A percentile compares a stretch with the other conserved stretches of the same genome.
Conservation (phyloP, 1,140 invertebrate species). For the Scaptomyza hsui region DNA sequence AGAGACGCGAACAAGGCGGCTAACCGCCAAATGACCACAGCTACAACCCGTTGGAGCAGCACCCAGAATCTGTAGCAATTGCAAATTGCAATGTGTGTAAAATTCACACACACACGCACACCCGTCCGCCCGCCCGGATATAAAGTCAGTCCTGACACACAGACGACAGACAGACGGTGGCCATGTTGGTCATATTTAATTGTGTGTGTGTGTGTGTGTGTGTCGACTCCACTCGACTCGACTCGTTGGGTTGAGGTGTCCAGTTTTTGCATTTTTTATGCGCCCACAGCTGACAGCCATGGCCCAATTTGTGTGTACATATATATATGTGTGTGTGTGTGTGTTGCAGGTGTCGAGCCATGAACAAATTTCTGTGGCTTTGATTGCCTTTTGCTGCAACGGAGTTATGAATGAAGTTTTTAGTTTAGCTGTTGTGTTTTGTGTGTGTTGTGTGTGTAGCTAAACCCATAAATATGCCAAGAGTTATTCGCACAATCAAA, state of each 20-base stretch:
- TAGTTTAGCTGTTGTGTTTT: slow-evolving; percentile 71
- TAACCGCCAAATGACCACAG: slow-evolving; percentile 77
- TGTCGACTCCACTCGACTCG: slow-evolving; percentile 29
- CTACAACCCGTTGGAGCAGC: slow-evolving; percentile 11
- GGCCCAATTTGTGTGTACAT: slow-evolving; percentile 39
- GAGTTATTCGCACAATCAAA: slow-evolving; percentile 50
- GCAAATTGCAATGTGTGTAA: slow-evolving; percentile 75
- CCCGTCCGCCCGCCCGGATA: slow-evolving; percentile 48
- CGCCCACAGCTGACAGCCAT: slow-evolving; percentile 68
- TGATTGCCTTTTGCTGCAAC: slow-evolving; percentile 66
- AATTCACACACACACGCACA: slow-evolving; percentile 51
- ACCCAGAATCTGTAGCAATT: slow-evolving; percentile 13
- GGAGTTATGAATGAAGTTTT: slow-evolving; percentile 76
- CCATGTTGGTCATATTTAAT: slow-evolving; percentile 76
- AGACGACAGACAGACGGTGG: slow-evolving; percentile 38
- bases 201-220: slow-evolving; percentile 69
- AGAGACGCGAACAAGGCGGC: slow-evolving; percentile 71
- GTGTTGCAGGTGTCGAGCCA: slow-evolving; percentile 61
- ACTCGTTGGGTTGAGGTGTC: not conserved
- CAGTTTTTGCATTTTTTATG: slow-evolving; percentile 73
- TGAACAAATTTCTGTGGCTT: slow-evolving; percentile 72
- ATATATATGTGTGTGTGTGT: slow-evolving; percentile 2
- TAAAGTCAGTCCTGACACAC: slow-evolving; percentile 67
- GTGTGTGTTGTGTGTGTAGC: slow-evolving; percentile 66
- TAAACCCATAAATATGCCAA: slow-evolving; percentile 75